Conservation (phyloP, 2,888 invertebrate species). For the Arctia plantaginis region DNA sequence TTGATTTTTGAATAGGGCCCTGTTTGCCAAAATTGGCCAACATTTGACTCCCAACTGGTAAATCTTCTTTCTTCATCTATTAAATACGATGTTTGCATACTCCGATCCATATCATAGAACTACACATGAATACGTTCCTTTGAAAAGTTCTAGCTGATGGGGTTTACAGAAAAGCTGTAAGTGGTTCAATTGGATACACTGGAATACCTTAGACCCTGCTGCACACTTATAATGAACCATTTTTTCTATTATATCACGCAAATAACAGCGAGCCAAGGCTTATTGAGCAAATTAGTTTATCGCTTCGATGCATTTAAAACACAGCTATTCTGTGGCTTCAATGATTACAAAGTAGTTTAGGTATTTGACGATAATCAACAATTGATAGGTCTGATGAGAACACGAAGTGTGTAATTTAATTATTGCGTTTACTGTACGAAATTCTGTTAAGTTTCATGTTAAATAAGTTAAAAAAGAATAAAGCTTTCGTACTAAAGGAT, state of each 20-base stretch:
- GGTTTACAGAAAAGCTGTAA: neutral
- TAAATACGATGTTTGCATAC: slow-evolving; percentile 38
- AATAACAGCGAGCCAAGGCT: too few species aligned
- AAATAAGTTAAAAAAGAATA: neutral
- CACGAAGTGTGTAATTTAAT: too few species aligned
- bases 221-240: neutral
- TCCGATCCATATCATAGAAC: slow-evolving; percentile 15
- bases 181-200: neutral
- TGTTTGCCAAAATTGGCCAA: slow-evolving; percentile 55
- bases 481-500: neutral
- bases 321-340: neutral
- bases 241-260: neutral
- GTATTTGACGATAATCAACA: neutral
- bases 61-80: slow-evolving; percentile 47
- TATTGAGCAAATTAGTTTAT: too few species aligned
- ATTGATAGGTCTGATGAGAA: too few species aligned
- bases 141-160: neutral
- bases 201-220: neutral
- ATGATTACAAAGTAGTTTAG: neutral
- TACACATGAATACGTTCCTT: neutral
- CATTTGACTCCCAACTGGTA: slow-evolving; percentile 52
- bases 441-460: too few species aligned
- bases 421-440: too few species aligned
- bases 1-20: slow-evolving; percentile 26
- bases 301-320: too few species aligned